These are phyloP conservation scores for Irena cyanogastra DNA, from an alignment of 2,113 vertebrate species.

Conservation along the genomic window DNA sequence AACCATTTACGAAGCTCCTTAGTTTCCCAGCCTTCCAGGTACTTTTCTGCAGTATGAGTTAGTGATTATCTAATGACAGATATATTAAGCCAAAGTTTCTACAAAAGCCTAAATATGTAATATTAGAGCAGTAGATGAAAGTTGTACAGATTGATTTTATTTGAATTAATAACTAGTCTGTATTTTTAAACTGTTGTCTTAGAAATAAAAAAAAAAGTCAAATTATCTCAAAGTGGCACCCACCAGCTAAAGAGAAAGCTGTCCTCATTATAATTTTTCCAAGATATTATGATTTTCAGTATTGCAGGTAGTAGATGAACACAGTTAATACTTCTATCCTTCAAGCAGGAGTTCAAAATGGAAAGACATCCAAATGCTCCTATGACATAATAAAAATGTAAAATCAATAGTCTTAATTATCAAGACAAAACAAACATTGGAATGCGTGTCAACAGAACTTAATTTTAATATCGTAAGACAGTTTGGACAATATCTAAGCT, in stretches of 20 bases:
- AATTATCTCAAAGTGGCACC: slow-evolving; percentile 10
- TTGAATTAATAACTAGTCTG: neutral
- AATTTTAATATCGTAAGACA: neutral
- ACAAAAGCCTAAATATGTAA: neutral
- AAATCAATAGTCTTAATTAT: neutral
- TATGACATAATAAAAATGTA: slow-evolving; percentile 52
- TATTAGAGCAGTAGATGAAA: neutral
- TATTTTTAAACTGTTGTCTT: neutral
- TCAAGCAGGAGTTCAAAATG: slow-evolving; percentile 86
- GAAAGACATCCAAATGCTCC: slow-evolving; percentile 87
- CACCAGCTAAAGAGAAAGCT: slow-evolving; percentile 88
- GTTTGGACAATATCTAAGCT: neutral
- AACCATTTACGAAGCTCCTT: neutral
- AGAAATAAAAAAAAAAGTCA: neutral
- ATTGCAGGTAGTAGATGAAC: slow-evolving; percentile 79
- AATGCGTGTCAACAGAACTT: neutral
- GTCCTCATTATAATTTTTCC: slow-evolving; percentile 84
- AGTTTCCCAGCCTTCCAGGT: neutral
- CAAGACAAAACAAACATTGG: neutral
- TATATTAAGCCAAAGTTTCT: neutral
- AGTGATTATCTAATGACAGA: neutral
- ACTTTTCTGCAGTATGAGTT: neutral
- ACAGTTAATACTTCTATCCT: slow-evolving; percentile 72
- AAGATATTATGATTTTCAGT: slow-evolving; percentile 84
- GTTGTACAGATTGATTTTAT: neutral